phyloP scores from a whole-genome alignment of 2,797 vertebrate genomes.

The Peromyscus nudipes region DNA sequence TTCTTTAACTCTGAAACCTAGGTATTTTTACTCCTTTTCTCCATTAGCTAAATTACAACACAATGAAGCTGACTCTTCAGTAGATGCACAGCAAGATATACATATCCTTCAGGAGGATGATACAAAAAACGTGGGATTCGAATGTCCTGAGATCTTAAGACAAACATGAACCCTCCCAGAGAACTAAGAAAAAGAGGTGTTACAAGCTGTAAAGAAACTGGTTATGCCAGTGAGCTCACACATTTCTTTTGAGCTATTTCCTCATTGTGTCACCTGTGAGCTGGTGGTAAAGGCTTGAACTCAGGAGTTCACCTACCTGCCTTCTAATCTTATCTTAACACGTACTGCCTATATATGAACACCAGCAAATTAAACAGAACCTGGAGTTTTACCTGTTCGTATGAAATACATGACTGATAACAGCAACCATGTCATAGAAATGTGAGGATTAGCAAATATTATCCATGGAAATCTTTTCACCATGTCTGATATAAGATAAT shows the following conservation, averaged over 20 bases:
- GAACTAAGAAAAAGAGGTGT: neutral
- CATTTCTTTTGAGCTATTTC: neutral
- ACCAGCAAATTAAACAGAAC: neutral
- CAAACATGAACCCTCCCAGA: neutral
- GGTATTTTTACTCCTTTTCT: neutral
- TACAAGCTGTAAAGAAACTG: neutral
- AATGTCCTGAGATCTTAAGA: constrained; percentile 27
- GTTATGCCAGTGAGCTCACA: neutral
- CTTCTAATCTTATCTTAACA: neutral
- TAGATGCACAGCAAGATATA: neutral
- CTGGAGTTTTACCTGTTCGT: neutral
- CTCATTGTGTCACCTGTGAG: neutral
- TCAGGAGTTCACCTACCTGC: neutral
- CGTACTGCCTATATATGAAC: neutral
- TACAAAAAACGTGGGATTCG: neutral
- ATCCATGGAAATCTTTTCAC: neutral
- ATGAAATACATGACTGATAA: neutral
- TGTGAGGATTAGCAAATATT: neutral
- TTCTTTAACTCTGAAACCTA: neutral
- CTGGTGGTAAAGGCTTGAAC: neutral
- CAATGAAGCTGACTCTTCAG: neutral
- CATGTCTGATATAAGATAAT: neutral
- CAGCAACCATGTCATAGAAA: neutral
- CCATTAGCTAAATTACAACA: neutral
- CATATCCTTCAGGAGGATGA: neutral